These are phyloP conservation scores for Pelvicachromis taeniatus DNA, from an alignment of 2,113 vertebrate genomes.

Conservation along the genomic window DNA sequence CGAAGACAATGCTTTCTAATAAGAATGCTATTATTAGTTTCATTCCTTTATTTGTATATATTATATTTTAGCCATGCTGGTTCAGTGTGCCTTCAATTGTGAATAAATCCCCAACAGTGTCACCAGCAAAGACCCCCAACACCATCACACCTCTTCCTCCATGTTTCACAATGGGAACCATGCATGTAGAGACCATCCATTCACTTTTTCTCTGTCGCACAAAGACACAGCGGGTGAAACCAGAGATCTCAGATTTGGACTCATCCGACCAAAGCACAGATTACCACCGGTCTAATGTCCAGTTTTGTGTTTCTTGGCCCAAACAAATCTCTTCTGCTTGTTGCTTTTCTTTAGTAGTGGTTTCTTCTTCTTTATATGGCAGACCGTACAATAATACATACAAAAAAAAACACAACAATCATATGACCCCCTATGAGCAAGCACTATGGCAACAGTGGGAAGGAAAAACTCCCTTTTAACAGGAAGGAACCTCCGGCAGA, in stretches of 20 bases:
- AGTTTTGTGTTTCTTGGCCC: too few species aligned
- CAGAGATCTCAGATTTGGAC: background rate
- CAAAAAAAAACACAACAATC: background rate
- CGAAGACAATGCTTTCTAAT: background rate
- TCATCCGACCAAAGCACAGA: background rate
- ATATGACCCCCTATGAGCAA: background rate
- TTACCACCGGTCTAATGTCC: background rate
- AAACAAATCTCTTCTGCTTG: background rate
- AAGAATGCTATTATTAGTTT: background rate
- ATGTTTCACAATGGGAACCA: background rate
- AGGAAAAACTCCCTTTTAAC: too few species aligned
- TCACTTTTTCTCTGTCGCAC: background rate
- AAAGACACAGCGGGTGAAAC: fast-evolving
- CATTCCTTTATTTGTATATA: background rate
- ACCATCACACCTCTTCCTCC: background rate
- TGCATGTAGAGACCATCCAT: background rate
- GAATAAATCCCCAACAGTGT: background rate
- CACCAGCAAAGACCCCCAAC: background rate
- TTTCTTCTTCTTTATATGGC: background rate
- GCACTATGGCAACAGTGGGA: background rate
- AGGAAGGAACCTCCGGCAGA: too few species aligned
- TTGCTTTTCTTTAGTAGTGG: background rate
- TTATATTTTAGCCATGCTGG: background rate
- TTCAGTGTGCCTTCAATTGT: background rate
- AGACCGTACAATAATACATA: too few species aligned